Percentiles rank a stretch among this genome's conserved stretches.
Conservation (phyloP, 2,113 vertebrate genomes). For the Stigmatopora nigra region DNA sequence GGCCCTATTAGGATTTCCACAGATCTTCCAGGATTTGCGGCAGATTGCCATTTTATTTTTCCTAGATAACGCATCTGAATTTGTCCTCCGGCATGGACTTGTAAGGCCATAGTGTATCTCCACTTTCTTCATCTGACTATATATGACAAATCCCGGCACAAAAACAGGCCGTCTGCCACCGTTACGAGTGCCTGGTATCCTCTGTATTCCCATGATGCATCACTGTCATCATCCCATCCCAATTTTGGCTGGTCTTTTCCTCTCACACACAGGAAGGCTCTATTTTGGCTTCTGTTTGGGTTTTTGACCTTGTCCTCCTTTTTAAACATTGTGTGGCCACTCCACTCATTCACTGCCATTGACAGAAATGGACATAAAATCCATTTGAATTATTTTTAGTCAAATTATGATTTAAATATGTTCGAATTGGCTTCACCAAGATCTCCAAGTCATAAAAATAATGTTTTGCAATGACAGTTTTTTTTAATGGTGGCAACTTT, state of each 20-base stretch:
- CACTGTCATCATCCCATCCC: conserved; percentile 13
- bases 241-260: conserved; percentile 22
- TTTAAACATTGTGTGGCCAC: conserved; percentile 4
- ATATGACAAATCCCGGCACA: conserved; percentile 20
- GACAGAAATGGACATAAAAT: too few relatives aligned
- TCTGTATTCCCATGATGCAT: conserved; percentile 15
- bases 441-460: neutral
- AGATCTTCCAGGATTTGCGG: conserved; percentile 3
- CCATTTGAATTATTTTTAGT: too few relatives aligned
- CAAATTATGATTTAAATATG: neutral
- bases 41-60: conserved; percentile 32
- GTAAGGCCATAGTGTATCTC: conserved; percentile 39
- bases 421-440: neutral
- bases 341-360: neutral
- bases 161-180: neutral
- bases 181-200: conserved; percentile 1
- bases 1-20: conserved; percentile 8
- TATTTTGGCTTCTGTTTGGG: conserved; percentile 15
- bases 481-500: neutral
- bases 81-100: conserved; percentile 35
- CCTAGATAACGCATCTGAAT: conserved; percentile 16
- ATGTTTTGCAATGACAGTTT: neutral
- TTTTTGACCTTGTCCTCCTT: neutral
- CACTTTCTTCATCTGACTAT: conserved; percentile 22
- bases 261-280: neutral